These are phyloP conservation scores for Tachystola acroxantha DNA, from an alignment of 2,888 invertebrate genomes.

Conservation along the genomic window DNA sequence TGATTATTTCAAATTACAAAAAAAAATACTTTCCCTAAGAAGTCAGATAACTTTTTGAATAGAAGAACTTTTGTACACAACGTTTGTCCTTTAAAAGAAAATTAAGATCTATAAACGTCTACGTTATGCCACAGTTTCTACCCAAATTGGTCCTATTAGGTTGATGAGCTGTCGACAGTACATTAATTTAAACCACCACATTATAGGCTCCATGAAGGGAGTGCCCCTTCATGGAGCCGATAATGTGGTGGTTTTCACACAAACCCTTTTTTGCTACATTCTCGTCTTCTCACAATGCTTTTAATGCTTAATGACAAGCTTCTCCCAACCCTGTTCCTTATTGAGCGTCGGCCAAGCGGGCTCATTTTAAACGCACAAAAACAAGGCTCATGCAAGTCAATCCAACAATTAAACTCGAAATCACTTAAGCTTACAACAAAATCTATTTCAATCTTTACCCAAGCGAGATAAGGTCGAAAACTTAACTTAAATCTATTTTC, in stretches of 20 bases:
- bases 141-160: too few species aligned
- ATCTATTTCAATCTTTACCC: slow-evolving; percentile 6
- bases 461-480: slow-evolving; percentile 15
- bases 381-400: slow-evolving; percentile 45
- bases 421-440: neutral
- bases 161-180: too few species aligned
- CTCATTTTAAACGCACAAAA: slow-evolving; percentile 36
- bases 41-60: too few species aligned
- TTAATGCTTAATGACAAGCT: slow-evolving; percentile 40
- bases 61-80: too few species aligned
- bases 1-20: too few species aligned
- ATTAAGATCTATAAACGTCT: too few species aligned
- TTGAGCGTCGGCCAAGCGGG: slow-evolving; percentile 29
- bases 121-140: too few species aligned
- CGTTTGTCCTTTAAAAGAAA: too few species aligned
- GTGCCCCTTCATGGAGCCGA: slow-evolving; percentile 6
- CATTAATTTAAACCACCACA: too few species aligned
- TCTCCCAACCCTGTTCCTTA: slow-evolving; percentile 33
- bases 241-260: slow-evolving; percentile 28
- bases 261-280: slow-evolving; percentile 24
- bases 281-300: slow-evolving; percentile 19
- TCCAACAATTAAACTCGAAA: slow-evolving; percentile 21
- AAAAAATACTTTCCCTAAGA: too few species aligned
- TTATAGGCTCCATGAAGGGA: too few species aligned
- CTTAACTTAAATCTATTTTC: neutral